Percentiles rank a stretch among this genome's conserved stretches.
Conservation (phyloP, 2,113 vertebrate genomes). For the Euleptes europaea region DNA sequence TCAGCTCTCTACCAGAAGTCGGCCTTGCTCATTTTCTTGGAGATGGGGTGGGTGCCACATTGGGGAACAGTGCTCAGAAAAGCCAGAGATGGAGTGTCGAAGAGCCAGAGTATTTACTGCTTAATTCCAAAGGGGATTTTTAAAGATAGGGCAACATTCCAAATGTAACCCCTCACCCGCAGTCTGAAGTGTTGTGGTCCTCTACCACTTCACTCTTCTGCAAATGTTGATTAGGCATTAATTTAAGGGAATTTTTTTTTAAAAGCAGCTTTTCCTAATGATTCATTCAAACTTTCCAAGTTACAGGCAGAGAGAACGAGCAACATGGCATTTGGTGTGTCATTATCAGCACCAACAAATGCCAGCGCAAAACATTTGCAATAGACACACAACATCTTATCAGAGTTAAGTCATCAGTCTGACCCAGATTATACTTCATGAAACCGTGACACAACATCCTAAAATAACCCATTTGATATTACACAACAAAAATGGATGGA, state of each 20-base stretch:
- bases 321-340: not conserved
- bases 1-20: too few species aligned
- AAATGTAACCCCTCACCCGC: not conserved
- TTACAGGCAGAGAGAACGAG: not conserved
- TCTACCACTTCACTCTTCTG: not conserved
- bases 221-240: not conserved
- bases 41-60: too few species aligned
- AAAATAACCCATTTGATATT: constrained; percentile 61
- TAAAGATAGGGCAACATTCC: not conserved
- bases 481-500: constrained; percentile 53
- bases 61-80: too few species aligned
- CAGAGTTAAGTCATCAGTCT: constrained; percentile 50
- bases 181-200: not conserved
- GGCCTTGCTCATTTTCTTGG: too few species aligned
- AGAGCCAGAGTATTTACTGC: too few species aligned
- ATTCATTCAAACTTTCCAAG: not conserved
- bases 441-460: constrained; percentile 25
- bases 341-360: not conserved
- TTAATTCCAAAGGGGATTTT: too few species aligned
- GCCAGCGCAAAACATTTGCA: constrained; percentile 17
- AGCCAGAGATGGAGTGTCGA: too few species aligned
- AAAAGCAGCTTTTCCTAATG: not conserved
- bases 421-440: constrained; percentile 58
- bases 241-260: not conserved
- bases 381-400: constrained; percentile 16